Evolutionary conservation across 2,113 vertebrate genomes (phyloP), one percentile per base, ranked within the genome.

Genomic region (Microcebus tavaratra): DNA sequence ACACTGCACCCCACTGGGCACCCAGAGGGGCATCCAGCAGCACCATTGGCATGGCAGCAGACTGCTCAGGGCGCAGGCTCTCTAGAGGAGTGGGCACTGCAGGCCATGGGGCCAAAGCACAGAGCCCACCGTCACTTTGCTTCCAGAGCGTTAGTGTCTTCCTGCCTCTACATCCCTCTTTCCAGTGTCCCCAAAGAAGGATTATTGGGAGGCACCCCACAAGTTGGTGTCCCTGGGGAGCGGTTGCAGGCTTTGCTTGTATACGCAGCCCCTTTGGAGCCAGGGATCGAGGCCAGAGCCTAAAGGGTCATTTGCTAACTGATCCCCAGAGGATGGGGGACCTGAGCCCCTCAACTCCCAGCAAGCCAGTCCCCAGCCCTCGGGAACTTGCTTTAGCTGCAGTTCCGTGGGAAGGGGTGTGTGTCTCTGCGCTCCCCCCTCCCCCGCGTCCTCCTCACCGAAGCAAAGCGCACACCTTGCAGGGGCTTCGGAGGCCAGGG

Each of bases 341-440:
- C 23, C 29, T 0, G 1, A 67, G 55, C 18, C 4, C 4, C 7
- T 12, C 53, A 7, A 7, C 1, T 53, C 59, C 42, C 50, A 20
- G 50, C 2, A 3, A 55, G 48, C 18, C 12, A 1, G 8, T 23
- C n/a, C 21, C 39, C 17, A 10, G 29, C 48, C 18, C 8, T 17
- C 36, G 1, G 15, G 34, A 59, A 25, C 45, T 3, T 0, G 1
- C 11, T 11, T 53, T 67, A 31, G 31, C 50, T 67, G 13, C 18
- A 17, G 18, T 3, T 25, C 13, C 8, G 0, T 23, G 6, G 59
- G 65, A 55, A 31, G 55, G 5, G 12, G 0, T n/a, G 23, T 31
- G 25, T 21, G n/a, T 25, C 21, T 25, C 12, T 55, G 53, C 53
- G 1, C 53, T 17, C 4, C 15, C 15, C 53, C 53, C 53, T 12